Percentiles rank a stretch among this genome's conserved stretches.
Conservation (phyloP, 2,113 vertebrate genomes). For the Choloepus hoffmanni region DNA sequence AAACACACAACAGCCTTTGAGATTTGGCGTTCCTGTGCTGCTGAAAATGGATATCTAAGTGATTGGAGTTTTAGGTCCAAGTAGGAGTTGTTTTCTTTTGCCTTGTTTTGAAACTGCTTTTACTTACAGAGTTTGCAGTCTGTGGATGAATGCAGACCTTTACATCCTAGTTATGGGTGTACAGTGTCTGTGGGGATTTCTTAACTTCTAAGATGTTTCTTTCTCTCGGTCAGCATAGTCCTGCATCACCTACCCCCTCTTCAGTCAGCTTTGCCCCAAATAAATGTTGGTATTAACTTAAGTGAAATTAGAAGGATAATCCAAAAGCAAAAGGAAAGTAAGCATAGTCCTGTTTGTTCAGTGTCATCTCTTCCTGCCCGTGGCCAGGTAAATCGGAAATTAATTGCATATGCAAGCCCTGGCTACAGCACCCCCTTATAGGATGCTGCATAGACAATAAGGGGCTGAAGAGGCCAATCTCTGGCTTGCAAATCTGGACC, state of each 20-base stretch:
- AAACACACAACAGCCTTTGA: neutral
- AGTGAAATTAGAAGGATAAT: neutral
- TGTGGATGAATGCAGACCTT: neutral
- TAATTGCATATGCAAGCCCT: neutral
- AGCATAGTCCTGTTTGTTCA: neutral
- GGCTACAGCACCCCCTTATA: neutral
- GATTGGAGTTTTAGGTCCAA: neutral
- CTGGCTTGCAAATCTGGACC: neutral
- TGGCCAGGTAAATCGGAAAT: neutral
- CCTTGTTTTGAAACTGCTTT: neutral
- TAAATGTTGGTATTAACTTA: neutral
- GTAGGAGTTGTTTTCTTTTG: neutral
- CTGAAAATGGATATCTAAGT: neutral
- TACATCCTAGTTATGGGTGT: neutral
- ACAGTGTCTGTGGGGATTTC: neutral
- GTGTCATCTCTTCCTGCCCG: neutral
- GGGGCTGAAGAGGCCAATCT: fast-evolving
- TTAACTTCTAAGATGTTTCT: neutral
- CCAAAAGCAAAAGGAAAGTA: neutral
- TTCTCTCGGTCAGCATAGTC: neutral
- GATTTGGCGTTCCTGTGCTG: neutral
- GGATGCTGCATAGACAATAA: neutral
- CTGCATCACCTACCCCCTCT: neutral
- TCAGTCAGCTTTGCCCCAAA: neutral
- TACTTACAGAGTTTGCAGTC: neutral